phyloP scores from a whole-genome alignment of 2,888 invertebrate species.

The Merodon equestris region DNA sequence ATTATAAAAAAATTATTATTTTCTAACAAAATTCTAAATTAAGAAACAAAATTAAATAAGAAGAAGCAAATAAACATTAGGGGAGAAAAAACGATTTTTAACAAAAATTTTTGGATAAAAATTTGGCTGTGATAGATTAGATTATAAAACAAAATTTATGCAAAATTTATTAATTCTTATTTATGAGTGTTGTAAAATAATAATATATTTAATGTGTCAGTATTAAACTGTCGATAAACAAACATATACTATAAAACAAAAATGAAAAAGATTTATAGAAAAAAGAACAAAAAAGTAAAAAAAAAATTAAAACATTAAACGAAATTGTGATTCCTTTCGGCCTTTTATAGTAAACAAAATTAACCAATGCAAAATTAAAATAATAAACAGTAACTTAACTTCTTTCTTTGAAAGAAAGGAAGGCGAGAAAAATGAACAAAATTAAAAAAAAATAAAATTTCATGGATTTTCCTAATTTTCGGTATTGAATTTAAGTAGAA shows the following conservation, averaged over 20 bases:
- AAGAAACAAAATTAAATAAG: conserved; percentile 70
- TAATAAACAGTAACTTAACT: neutral
- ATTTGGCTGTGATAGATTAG: conserved; percentile 79
- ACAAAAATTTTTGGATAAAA: conserved; percentile 77
- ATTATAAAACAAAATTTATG: conserved; percentile 69
- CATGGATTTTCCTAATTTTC: conserved; percentile 7
- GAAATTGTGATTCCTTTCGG: conserved; percentile 77
- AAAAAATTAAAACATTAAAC: conserved; percentile 66
- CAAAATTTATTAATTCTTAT: conserved; percentile 69
- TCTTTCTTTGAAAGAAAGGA: too few relatives aligned
- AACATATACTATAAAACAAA: too few relatives aligned
- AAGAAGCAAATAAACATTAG: conserved; percentile 1
- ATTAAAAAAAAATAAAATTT: conserved; percentile 35
- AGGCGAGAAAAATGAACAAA: conserved; percentile 13
- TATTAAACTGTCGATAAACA: conserved; percentile 68
- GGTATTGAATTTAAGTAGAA: conserved; percentile 38
- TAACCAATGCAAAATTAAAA: conserved; percentile 57
- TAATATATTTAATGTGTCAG: conserved; percentile 69
- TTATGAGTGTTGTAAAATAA: conserved; percentile 68
- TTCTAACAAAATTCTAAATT: conserved; percentile 77
- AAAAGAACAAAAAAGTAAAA: conserved; percentile 69
- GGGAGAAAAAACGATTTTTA: conserved; percentile 69
- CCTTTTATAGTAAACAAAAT: conserved; percentile 73
- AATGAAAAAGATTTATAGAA: conserved; percentile 23
- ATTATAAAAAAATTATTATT: conserved; percentile 55